These are phyloP conservation scores for Ptychodera flava DNA, from an alignment of 35 echinoderm and acorn worm species.

Conservation along the genomic window DNA sequence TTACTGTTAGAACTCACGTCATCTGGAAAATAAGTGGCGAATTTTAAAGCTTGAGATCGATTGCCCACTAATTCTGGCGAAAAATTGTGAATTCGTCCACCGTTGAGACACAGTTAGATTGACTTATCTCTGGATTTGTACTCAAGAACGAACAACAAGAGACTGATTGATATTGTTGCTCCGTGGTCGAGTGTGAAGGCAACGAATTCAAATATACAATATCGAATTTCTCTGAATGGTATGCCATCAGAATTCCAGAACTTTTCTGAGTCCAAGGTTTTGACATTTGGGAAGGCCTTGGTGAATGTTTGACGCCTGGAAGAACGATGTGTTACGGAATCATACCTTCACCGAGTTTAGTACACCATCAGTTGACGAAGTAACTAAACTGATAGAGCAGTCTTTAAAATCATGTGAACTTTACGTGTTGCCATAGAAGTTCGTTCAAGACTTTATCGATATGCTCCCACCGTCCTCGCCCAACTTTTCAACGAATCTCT, in stretches of 20 bases:
- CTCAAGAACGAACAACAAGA: neutral
- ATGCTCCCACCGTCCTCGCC: neutral
- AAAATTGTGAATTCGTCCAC: neutral
- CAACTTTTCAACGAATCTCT: neutral
- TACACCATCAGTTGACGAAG: neutral
- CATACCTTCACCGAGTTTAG: neutral
- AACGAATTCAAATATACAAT: neutral
- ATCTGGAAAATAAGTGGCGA: neutral
- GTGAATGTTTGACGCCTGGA: neutral
- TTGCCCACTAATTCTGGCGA: neutral
- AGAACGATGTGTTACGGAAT: neutral
- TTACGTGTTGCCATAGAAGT: neutral
- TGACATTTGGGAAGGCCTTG: neutral
- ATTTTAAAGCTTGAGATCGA: neutral
- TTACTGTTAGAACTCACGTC: neutral
- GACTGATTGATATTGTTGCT: neutral
- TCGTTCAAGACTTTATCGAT: neutral
- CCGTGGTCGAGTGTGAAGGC: neutral
- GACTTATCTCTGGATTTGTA: neutral
- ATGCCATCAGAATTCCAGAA: neutral
- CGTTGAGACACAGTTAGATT: neutral
- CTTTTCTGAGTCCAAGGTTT: neutral
- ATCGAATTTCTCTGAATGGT: neutral
- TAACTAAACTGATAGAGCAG: neutral
- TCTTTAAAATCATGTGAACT: neutral